Percentiles rank a stretch among this genome's conserved stretches.
phyloP scores from a whole-genome alignment of 2,113 vertebrate genomes.

The Amblyopsis rosae region DNA sequence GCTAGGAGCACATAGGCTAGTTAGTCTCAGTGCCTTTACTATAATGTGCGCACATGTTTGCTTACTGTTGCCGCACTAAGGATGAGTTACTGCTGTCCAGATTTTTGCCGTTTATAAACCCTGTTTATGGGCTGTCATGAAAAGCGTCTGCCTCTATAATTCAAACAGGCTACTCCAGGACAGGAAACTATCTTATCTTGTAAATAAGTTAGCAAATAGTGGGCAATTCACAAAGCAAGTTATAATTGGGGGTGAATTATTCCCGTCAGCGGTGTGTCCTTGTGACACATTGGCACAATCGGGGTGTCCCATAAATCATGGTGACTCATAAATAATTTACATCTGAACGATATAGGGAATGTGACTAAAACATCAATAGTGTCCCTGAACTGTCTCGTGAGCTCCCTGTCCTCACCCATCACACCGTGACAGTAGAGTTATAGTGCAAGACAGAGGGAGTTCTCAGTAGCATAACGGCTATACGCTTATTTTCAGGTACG shows the following conservation, averaged over 20 bases:
- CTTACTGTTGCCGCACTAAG: background rate
- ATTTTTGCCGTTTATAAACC: background rate
- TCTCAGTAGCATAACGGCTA: slow-evolving; percentile 17
- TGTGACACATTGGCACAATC: slow-evolving; percentile 31
- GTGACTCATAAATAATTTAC: slow-evolving; percentile 61
- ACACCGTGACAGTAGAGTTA: slow-evolving; percentile 14
- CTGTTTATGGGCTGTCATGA: background rate
- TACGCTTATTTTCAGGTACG: slow-evolving; percentile 36
- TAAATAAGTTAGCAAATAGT: slow-evolving; percentile 19
- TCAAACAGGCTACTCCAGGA: background rate
- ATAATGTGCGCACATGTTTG: slow-evolving; percentile 1
- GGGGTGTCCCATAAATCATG: slow-evolving; percentile 59
- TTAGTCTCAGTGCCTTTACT: slow-evolving; percentile 18
- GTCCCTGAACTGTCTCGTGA: slow-evolving; percentile 26
- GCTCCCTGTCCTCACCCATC: slow-evolving; percentile 30
- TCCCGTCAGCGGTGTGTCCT: slow-evolving; percentile 45
- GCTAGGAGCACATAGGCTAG: slow-evolving; percentile 15
- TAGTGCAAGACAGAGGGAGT: background rate
- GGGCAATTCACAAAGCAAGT: slow-evolving; percentile 31
- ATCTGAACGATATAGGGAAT: slow-evolving; percentile 35
- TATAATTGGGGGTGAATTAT: slow-evolving; percentile 39
- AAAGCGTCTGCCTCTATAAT: background rate
- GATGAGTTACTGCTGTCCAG: background rate
- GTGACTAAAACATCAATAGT: slow-evolving; percentile 52
- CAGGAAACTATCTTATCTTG: slow-evolving; percentile 9